phyloP scores from a whole-genome alignment of 2,888 invertebrate species.

The Trachelus tabidus region DNA sequence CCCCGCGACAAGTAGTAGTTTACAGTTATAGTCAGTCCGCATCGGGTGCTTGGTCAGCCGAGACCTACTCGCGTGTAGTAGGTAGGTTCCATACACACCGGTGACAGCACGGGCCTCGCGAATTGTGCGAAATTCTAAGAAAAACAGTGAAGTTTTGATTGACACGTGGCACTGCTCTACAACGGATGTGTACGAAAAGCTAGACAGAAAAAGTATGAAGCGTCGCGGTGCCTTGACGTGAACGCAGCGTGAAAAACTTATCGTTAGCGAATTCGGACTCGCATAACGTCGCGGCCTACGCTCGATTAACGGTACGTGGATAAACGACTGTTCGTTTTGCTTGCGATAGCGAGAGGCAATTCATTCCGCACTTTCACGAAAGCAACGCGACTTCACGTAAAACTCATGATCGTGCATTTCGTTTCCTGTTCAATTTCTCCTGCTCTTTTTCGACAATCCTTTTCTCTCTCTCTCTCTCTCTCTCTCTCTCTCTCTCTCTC shows the following conservation, averaged over 20 bases:
- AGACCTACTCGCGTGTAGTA: slow-evolving; percentile 41
- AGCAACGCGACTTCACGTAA: neutral
- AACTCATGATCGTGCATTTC: neutral
- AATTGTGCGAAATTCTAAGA: neutral
- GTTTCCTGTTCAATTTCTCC: neutral
- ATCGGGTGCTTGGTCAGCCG: slow-evolving; percentile 65
- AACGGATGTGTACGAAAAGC: neutral
- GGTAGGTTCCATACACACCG: slow-evolving; percentile 5
- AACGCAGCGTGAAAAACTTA: neutral
- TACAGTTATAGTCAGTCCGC: slow-evolving; percentile 67
- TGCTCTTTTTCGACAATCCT: neutral
- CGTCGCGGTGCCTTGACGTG: neutral
- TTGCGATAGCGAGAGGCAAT: neutral
- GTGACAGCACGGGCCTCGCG: neutral
- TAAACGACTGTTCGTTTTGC: neutral
- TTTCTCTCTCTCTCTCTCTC: neutral
- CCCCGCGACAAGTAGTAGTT: slow-evolving; percentile 64
- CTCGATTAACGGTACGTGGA: neutral
- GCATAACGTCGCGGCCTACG: neutral
- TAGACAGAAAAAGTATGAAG: neutral
- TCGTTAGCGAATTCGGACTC: neutral
- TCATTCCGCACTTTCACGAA: neutral
- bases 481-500: too few species aligned
- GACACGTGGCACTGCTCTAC: neutral
- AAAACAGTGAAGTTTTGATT: neutral